Evolutionary conservation across 2,113 vertebrate genomes (phyloP), one percentile per base, ranked within the genome.

Genomic region (Daphoenositta chrysoptera): DNA sequence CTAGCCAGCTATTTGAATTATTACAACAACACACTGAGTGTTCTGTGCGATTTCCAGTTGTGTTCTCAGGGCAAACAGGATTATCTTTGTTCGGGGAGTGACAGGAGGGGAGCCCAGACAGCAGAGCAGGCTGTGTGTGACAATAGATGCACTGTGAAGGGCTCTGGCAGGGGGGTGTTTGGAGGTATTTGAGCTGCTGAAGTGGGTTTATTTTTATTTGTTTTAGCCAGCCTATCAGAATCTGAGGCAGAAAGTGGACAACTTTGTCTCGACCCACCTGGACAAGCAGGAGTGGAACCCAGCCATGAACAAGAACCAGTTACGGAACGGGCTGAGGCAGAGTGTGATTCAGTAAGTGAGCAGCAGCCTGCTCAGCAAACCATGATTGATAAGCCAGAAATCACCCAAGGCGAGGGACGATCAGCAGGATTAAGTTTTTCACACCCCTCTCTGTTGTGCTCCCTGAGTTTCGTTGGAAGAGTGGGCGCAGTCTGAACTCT

Each of bases 271-370:
- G 0, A 99, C 98, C 9, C 99, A 99, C 45, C 96, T 99, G 96
- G 99, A 99, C 96, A 99, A 99, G 39, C 99, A 99, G 95, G 99
- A 99, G 20, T 99, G 99, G 99, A 99, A 98, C 88, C 98, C 99
- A 24, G 89, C 98, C 39, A 99, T 99, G 98, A 99, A 99, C 98
- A 99, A 99, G 97, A 99, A 99, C 98, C 99, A 99, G 92, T 93
- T 99, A 89, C 98, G 99, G 83, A 99, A 99, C 19, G 99, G 98
- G 33, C 97, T 99, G 44, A 98, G 99, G 76, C 99, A 99, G 91
- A 99, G 99, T 4, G 99, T 99, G 56, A 98, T 99, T 69, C 99
- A 99, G 99, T 99, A 96, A 99, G 99, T 99, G 87, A 70, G 71
- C 70, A 73, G 87, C 83, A 35, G 63, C 30, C 68, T 73, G 60